Base-by-base conservation (phyloP, 2,797 vertebrate genomes). In the Microhierax caerulescens region DNA sequence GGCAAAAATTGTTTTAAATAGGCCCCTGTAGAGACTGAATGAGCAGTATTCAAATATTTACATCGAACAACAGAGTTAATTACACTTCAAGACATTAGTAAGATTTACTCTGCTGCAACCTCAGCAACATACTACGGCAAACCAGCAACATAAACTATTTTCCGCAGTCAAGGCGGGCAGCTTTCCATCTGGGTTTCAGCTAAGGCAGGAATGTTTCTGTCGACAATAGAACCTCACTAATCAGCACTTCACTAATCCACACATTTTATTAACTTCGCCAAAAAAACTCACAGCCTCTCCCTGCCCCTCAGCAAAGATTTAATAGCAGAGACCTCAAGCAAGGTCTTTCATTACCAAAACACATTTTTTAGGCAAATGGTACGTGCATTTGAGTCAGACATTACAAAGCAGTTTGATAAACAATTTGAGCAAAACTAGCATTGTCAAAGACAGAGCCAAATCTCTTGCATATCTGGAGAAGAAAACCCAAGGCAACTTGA, bases 211-310 rank as follows among this genome's bases (percentile, higher is more conserved):
- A 96, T 96, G 95, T 88, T 95, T 95, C 90, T 94, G 93, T 82
- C 86, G 83, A 96, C 92, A 95, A 95, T 87, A 95, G 95, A 97
- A 96, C 93, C 88, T 96, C 90, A 73, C 96, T 95, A 95, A 96
- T 97, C 96, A 94, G 95, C 95, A 94, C 92, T 97, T 96, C 92
- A 47, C 96, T 97, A 96, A 97, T 96, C 97, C 96, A 96, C 95
- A 94, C 91, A 47, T 96, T 94, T 97, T 94, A 96, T 96, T 97
- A 97, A 96, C 95, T 94, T 94, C 4, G 23, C 90, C 94, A 96
- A 94, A 96, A 96, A 97, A 87, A n/a, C 93, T 96, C 84, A 67
- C 64, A 72, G 84, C 90, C 93, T 94, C 95, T 96, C 92, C 97
- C 90, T 91, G 86, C 95, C 96, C 78, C 78, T 93, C 91, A 95